Evolutionary conservation across 2,797 vertebrate genomes (phyloP), one percentile per base, ranked within the genome.

Genomic region (Cygnus olor): DNA sequence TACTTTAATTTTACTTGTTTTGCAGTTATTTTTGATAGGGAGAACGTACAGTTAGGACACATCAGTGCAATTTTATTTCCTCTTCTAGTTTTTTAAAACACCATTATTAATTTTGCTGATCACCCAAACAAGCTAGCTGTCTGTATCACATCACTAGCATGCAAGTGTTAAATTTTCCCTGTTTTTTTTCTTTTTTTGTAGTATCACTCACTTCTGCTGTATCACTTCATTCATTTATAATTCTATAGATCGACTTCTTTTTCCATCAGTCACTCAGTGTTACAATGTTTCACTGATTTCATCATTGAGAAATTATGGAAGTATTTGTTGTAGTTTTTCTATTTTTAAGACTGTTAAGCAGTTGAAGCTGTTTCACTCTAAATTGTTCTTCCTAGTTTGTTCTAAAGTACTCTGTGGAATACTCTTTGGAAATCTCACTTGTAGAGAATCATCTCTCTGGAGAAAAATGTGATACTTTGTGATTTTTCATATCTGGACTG

Each of bases 81-180:
- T 68, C 18, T 54, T 20, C 0, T 40, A 14, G 3, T 70, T 81
- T 20, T 90, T 91, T 36, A 44, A 86, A 73, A 49, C 9, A 7
- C 2, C 10, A 34, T 3, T 58, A 24, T 6, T 63, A 64, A 47
- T 27, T 79, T 72, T 13, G 38, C 12, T 80, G 24, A 63, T 40
- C 16, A 22, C 17, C 6, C 27, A 47, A 8, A 51, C 51, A 45
- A 89, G 5, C 9, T 44, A 10, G 11, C 7, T 64, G 19, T 28
- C 38, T 60, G 4, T 80, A 11, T 78, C 25, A 19, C 8, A 1
- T 32, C 16, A 25, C 14, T 0, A 0, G 1, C 6, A 1, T 60
- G 11, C 2, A 1, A 53, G 30, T 47, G 7, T 84, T 74, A 51
- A 74, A n/a, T 88, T 27, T 34, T 60, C 9, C 3, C 3, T 60